Conservation (phyloP, 2,797 vertebrate species). For the Sebastes matsubarae region DNA sequence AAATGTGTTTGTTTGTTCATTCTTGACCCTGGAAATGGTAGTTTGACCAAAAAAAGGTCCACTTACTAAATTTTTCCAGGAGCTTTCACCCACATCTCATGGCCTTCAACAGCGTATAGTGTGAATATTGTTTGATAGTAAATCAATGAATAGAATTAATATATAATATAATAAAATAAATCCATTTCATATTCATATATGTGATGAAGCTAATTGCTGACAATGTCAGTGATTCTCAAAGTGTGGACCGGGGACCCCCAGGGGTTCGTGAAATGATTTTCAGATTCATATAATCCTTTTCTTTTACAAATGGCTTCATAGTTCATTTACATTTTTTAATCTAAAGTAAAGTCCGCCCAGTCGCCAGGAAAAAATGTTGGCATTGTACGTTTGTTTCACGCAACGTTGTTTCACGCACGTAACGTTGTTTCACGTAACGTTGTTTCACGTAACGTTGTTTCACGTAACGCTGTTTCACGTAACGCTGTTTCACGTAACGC, state of each 20-base stretch:
- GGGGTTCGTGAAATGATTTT: no score
- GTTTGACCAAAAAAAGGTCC: background rate
- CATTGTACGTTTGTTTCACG: no score
- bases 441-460: no score
- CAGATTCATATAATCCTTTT: no score
- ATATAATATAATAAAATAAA: background rate
- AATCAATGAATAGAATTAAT: background rate
- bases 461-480: no score
- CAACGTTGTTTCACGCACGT: accelerated
- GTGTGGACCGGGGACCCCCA: no score
- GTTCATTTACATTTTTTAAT: no score
- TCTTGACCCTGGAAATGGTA: background rate
- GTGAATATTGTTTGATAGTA: accelerated
- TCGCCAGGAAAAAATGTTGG: no score
- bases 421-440: accelerated
- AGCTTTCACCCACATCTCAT: background rate
- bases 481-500: no score
- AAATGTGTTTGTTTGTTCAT: background rate
- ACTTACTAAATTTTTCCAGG: background rate
- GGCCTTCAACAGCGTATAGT: background rate
- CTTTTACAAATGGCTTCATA: no score
- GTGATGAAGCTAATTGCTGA: background rate
- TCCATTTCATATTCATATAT: background rate
- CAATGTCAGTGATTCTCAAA: no score
- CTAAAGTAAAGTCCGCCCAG: no score